Percentiles rank a stretch among this genome's conserved stretches.
phyloP scores from a whole-genome alignment of 2,797 vertebrate species.

The Pipistrellus kuhlii region DNA sequence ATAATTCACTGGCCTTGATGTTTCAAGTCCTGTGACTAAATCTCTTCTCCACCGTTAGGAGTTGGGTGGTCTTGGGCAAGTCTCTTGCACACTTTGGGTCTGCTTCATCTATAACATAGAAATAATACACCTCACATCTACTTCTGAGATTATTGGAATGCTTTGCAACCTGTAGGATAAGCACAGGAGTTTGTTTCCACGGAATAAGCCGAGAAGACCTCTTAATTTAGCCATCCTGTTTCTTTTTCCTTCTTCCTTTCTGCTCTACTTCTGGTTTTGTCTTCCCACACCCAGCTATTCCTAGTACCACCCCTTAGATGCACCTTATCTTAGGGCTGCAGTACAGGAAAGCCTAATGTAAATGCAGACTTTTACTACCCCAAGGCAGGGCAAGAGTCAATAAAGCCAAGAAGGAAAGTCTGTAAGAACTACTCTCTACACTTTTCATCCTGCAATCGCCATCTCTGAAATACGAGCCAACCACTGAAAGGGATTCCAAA shows the following conservation, averaged over 20 bases:
- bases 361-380: not conserved
- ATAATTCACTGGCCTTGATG: not conserved
- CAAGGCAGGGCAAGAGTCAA: not conserved
- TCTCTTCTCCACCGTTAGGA: not conserved
- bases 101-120: not conserved
- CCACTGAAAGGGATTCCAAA: not conserved
- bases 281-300: constrained; percentile 59
- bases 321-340: constrained; percentile 9
- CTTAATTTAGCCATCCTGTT: not conserved
- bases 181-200: not conserved
- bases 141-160: not conserved
- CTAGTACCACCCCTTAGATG: not conserved
- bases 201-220: not conserved
- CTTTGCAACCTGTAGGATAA: not conserved
- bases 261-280: not conserved
- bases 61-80: not conserved
- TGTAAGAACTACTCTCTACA: not conserved
- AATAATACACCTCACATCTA: not conserved
- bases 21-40: not conserved
- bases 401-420: not conserved
- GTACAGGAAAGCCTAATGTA: not conserved
- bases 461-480: constrained; percentile 5
- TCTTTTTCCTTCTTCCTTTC: constrained; percentile 19
- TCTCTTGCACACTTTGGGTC: not conserved
- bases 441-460: not conserved